Base-by-base conservation (phyloP, 1,140 invertebrate genomes). In the Adelges cooleyi region DNA sequence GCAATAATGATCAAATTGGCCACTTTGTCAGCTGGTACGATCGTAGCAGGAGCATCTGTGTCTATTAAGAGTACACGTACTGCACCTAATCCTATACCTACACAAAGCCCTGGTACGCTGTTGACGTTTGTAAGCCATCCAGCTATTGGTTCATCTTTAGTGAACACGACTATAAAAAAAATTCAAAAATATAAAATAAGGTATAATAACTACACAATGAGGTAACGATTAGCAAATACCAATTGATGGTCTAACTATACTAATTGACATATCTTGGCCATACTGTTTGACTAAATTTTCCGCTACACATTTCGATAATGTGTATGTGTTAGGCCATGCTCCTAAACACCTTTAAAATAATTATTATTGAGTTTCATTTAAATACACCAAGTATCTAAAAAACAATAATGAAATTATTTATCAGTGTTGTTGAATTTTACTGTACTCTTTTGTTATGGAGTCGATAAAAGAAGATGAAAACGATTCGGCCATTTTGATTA, bases 161-260 rank as follows among this genome's bases (percentile, higher is more conserved):
- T 59, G 15, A 29, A 44, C 3, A 1, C 3, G 0, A 59, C 54
- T 59, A 23, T 56, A 33, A 33, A 6, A 33, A 1, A 11, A 54
- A 42, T 33, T 33, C 11, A 11, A 33, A 33, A 33, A 33, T 33
- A 6, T 33, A 6, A 33, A 33, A 5, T 33, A 33, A 11, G 29
- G 11, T 33, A 33, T 33, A 6, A 33, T 6, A 33, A 33, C 11
- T 33, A 33, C n/a, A n/a, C n/a, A n/a, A 33, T 6, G 11, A 6
- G 11, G 29, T 6, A 33, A 33, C 5, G 11, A 33, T 74, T n/a
- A n/a, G n/a, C n/a, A n/a, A n/a, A n/a, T 71, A 81, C 82, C 86
- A 70, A 90, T 89, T 15, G 86, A 86, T 10, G 89, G 89, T 65
- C 89, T 75, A 8, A 87, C 80, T 67, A 92, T 87, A 27, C 82